Conservation (phyloP, 2,888 invertebrate genomes). For the Philereme vetulata region DNA sequence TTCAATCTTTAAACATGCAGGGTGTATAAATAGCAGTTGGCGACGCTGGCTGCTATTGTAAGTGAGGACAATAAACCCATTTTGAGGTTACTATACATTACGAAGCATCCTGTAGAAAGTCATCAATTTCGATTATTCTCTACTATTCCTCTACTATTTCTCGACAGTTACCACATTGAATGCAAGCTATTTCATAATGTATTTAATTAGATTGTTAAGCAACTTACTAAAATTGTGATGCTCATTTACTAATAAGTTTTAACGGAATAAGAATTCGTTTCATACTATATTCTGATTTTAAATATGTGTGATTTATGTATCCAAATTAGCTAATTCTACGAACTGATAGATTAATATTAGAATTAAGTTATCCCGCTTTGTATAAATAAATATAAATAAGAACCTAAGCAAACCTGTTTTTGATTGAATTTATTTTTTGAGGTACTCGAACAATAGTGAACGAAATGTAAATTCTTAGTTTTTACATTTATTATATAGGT, state of each 20-base stretch:
- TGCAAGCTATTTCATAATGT: conserved; percentile 8
- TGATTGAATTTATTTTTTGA: neutral
- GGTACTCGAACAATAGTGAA: no score
- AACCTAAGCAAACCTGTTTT: neutral
- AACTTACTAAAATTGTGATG: conserved; percentile 34
- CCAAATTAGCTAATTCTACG: conserved; percentile 59
- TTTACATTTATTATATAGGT: no score
- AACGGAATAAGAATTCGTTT: conserved; percentile 12
- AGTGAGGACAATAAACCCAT: no score
- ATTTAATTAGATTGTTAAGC: conserved; percentile 14
- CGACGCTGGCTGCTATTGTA: no score
- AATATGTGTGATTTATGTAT: conserved; percentile 37
- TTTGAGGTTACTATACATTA: no score
- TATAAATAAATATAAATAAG: conserved; percentile 23
- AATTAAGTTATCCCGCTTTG: conserved; percentile 48
- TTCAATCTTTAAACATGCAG: no score
- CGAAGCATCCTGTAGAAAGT: no score
- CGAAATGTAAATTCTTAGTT: no score
- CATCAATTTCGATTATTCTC: neutral
- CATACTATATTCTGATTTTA: conserved; percentile 7
- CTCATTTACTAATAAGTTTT: conserved; percentile 32
- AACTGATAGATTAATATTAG: conserved; percentile 81
- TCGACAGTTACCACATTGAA: conserved; percentile 18
- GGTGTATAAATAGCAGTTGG: no score
- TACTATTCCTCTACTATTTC: conserved; percentile 1